phyloP scores from a whole-genome alignment of 2,113 vertebrate species.

The Rynchops niger region DNA sequence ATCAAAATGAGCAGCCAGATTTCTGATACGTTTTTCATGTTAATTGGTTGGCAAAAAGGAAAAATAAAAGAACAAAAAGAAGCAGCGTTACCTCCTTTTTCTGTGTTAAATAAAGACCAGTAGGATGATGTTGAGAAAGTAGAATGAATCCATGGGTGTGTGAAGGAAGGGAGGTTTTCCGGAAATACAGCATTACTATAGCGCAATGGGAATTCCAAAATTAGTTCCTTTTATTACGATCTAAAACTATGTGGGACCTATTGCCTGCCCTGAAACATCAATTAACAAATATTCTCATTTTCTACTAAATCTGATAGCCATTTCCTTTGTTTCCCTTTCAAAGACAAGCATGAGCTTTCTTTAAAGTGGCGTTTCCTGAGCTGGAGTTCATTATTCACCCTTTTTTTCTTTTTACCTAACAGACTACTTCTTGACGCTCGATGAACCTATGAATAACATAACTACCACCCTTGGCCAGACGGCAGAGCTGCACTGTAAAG shows the following conservation, averaged over 20 bases:
- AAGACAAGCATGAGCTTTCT: background rate
- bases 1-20: background rate
- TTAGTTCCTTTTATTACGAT: background rate
- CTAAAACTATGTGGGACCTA: background rate
- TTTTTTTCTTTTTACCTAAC: background rate
- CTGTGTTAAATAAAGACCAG: background rate
- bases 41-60: background rate
- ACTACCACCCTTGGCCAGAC: constrained; percentile 94
- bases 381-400: background rate
- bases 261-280: background rate
- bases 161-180: background rate
- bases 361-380: background rate
- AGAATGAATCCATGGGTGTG: background rate
- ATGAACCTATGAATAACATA: constrained; percentile 98
- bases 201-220: background rate
- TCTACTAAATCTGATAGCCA: background rate
- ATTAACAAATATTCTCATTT: background rate
- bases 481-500: constrained; percentile 90
- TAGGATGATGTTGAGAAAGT: background rate
- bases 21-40: background rate
- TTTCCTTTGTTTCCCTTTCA: background rate
- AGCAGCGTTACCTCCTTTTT: background rate
- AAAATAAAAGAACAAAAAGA: background rate
- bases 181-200: background rate
- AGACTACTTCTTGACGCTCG: constrained; percentile 88